phyloP scores from a whole-genome alignment of 2,797 vertebrate genomes.

The Anniella stebbinsi region DNA sequence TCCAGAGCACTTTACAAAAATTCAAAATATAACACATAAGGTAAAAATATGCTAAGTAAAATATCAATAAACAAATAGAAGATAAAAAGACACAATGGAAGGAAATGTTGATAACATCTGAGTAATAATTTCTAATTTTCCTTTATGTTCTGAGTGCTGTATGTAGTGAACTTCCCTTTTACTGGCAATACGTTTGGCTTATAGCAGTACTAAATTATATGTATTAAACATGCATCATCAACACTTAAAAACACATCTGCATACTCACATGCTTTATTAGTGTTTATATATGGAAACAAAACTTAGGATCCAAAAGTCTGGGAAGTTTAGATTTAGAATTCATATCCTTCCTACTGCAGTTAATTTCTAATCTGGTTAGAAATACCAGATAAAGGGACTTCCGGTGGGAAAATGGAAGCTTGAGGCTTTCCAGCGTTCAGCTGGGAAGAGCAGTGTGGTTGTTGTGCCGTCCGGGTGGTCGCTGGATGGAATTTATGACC shows the following conservation, averaged over 20 bases:
- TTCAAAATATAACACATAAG: not conserved
- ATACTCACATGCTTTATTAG: not conserved
- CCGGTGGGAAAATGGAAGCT: too few relatives aligned
- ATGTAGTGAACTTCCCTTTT: not conserved
- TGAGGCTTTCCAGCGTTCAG: too few relatives aligned
- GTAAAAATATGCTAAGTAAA: not conserved
- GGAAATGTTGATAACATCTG: not conserved
- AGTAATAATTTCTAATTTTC: not conserved
- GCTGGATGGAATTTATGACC: too few relatives aligned
- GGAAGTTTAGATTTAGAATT: not conserved
- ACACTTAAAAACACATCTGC: not conserved
- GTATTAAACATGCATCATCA: not conserved
- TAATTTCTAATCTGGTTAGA: not conserved
- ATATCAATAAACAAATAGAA: not conserved
- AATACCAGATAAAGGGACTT: too few relatives aligned
- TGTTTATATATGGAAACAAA: not conserved
- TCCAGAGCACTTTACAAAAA: not conserved
- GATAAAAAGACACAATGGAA: not conserved
- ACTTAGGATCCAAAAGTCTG: not conserved
- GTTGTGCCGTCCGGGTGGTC: too few relatives aligned
- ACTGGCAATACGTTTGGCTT: not conserved
- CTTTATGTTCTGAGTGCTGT: not conserved
- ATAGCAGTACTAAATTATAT: not conserved
- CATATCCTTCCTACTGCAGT: not conserved
- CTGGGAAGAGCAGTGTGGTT: too few relatives aligned